Percentiles rank a stretch among this genome's conserved stretches.
phyloP scores from a whole-genome alignment of 2,797 vertebrate genomes.

The Dromococcyx pavoninus region DNA sequence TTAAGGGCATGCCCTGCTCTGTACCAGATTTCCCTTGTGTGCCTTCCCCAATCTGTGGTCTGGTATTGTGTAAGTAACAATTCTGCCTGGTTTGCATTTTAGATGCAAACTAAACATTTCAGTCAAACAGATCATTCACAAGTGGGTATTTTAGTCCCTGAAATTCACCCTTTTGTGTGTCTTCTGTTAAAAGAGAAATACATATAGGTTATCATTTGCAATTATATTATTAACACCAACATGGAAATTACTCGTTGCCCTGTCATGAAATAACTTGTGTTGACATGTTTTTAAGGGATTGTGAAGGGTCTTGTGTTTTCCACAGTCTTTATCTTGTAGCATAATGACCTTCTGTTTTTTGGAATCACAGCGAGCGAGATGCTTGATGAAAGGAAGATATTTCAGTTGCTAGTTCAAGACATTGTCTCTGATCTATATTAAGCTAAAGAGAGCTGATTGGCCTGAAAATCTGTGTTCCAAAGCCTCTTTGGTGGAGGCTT shows the following conservation, averaged over 20 bases:
- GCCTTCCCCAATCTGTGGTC: neutral
- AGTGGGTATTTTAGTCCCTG: neutral
- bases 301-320: neutral
- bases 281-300: neutral
- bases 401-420: neutral
- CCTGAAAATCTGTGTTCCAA: neutral
- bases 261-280: neutral
- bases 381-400: neutral
- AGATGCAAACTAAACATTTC: neutral
- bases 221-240: neutral
- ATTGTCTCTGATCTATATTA: neutral
- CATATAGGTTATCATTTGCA: neutral
- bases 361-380: neutral
- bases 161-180: neutral
- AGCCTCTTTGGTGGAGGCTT: neutral
- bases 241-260: neutral
- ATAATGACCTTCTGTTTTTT: neutral
- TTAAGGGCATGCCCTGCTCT: slow-evolving; percentile 3
- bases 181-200: neutral
- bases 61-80: neutral
- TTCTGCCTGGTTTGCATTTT: slow-evolving; percentile 18
- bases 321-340: neutral
- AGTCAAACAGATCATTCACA: neutral
- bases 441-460: neutral
- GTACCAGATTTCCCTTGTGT: neutral